Conservation (phyloP, 2,113 vertebrate genomes). For the Verasper variegatus region DNA sequence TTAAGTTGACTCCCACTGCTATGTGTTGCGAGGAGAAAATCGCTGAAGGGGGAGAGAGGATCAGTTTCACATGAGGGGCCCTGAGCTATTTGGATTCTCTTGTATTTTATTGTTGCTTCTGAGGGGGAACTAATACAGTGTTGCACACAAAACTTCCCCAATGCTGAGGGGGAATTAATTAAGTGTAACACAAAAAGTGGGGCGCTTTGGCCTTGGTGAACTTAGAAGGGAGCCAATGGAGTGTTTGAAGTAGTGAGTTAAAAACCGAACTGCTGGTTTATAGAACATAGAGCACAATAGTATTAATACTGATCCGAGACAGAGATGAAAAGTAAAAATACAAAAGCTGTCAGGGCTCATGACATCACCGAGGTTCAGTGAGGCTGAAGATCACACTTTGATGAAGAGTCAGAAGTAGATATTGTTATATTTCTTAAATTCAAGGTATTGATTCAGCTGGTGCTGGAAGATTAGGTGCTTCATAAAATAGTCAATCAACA, state of each 20-base stretch:
- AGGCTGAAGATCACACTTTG: constrained; percentile 12
- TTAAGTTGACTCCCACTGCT: constrained; percentile 78
- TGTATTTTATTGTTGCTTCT: constrained; percentile 82
- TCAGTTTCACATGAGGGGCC: constrained; percentile 83
- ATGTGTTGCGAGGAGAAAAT: constrained; percentile 63
- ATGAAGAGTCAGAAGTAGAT: not conserved
- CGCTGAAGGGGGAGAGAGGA: constrained; percentile 72
- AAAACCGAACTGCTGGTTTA: constrained; percentile 47
- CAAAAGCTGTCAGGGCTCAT: constrained; percentile 55
- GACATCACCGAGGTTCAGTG: constrained; percentile 40
- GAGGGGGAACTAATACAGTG: constrained; percentile 81
- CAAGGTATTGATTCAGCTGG: not conserved
- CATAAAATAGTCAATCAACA: not conserved
- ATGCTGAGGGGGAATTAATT: constrained; percentile 78
- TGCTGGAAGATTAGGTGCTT: too few species aligned
- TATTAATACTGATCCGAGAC: constrained; percentile 56
- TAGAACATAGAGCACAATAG: constrained; percentile 51
- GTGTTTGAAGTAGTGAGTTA: constrained; percentile 61
- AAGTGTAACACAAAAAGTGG: constrained; percentile 78
- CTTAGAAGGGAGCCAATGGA: constrained; percentile 49
- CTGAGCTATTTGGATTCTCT: constrained; percentile 80
- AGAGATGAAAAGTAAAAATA: constrained; percentile 48
- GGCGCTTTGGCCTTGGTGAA: constrained; percentile 60
- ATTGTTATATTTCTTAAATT: not conserved
- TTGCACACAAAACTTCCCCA: constrained; percentile 78